Percentiles rank a stretch among this genome's conserved stretches.
These are phyloP conservation scores for Xylocopa sonorina DNA, from an alignment of 1,140 invertebrate species.

Conservation along the genomic window DNA sequence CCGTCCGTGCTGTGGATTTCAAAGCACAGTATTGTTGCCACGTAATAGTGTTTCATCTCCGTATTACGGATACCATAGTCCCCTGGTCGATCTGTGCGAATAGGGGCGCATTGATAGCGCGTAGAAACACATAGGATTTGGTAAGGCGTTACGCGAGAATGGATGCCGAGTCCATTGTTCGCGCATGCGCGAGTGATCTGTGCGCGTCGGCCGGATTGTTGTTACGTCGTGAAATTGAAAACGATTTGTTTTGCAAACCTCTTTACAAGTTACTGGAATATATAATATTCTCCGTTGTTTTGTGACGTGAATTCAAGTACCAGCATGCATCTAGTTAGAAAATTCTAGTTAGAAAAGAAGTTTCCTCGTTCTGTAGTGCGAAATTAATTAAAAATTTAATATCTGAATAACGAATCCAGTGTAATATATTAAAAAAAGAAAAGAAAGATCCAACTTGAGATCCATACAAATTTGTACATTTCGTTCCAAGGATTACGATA, in stretches of 20 bases:
- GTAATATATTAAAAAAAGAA: too few species aligned
- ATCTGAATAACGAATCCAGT: too few species aligned
- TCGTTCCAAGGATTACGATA: too few species aligned
- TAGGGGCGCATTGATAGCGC: neutral
- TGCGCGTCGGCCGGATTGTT: neutral
- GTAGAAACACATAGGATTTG: conserved; percentile 3
- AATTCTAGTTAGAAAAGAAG: too few species aligned
- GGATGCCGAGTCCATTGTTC: neutral
- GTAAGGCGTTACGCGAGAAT: neutral
- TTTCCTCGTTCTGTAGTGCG: too few species aligned
- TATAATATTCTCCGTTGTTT: too few species aligned
- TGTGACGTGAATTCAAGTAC: too few species aligned
- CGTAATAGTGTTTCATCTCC: conserved; percentile 41
- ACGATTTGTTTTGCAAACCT: neutral
- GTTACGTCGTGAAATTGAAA: neutral
- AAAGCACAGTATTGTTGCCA: conserved; percentile 31
- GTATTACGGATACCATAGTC: conserved; percentile 32
- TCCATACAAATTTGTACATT: too few species aligned
- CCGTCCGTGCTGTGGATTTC: conserved; percentile 34
- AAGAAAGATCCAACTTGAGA: too few species aligned
- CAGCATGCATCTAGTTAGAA: too few species aligned
- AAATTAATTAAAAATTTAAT: too few species aligned
- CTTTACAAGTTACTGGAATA: too few species aligned
- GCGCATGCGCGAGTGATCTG: neutral
- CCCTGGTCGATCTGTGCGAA: neutral